Evolutionary conservation across 2,888 invertebrate genomes (phyloP).

Genomic region (Bombylius discolor): DNA sequence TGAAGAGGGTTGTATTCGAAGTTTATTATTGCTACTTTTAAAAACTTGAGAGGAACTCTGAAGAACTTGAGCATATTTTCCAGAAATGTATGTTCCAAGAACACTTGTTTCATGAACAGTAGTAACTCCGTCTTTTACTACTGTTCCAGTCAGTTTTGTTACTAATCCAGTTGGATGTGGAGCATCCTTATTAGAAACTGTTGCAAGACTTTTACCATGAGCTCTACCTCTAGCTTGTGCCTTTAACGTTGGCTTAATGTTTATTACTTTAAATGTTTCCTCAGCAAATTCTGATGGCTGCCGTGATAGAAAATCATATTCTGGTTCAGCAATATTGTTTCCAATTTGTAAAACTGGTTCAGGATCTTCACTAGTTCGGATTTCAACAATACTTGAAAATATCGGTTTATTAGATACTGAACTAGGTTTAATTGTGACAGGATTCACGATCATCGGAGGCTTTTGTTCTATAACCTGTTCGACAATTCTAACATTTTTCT

Average conservation of each 20-base stretch:
- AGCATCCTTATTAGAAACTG: slow-evolving; percentile 37
- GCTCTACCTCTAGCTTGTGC: slow-evolving; percentile 16
- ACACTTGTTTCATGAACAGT: slow-evolving; percentile 80
- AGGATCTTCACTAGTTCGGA: slow-evolving; percentile 29
- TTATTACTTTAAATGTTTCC: slow-evolving; percentile 73
- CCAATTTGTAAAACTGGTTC: slow-evolving; percentile 49
- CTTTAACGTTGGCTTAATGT: slow-evolving; percentile 54
- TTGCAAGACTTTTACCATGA: slow-evolving; percentile 26
- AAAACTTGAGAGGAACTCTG: slow-evolving; percentile 66
- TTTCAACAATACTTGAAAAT: slow-evolving; percentile 45
- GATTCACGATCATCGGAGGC: slow-evolving; percentile 23
- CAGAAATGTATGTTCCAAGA: slow-evolving; percentile 76
- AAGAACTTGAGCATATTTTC: slow-evolving; percentile 77
- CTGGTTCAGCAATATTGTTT: slow-evolving; percentile 65
- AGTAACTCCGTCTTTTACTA: slow-evolving; percentile 68
- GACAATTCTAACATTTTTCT: slow-evolving; percentile 30
- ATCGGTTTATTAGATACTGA: slow-evolving; percentile 17
- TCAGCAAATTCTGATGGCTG: slow-evolving; percentile 76
- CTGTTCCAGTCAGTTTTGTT: slow-evolving; percentile 70
- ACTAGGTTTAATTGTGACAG: slow-evolving; percentile 19
- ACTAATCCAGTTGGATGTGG: slow-evolving; percentile 69
- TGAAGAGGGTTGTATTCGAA: slow-evolving; percentile 53
- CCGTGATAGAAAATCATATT: slow-evolving; percentile 72
- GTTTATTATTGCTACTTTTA: slow-evolving; percentile 37
- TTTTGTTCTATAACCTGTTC: slow-evolving; percentile 23